Conservation (phyloP, 2,888 invertebrate species). For the Netelia virgata region DNA sequence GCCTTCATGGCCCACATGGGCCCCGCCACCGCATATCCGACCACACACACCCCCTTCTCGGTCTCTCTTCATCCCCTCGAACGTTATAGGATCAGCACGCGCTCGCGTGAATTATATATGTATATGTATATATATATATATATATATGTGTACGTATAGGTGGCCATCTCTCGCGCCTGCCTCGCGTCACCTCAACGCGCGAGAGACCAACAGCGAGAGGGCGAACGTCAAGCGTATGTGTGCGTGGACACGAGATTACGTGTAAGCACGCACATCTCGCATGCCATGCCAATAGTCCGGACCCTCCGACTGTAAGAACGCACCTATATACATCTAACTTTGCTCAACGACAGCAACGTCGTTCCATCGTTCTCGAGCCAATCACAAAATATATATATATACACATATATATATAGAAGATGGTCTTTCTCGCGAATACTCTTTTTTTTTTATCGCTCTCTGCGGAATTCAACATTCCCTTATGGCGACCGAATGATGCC, state of each 20-base stretch:
- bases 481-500: not conserved
- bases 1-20: constrained; percentile 43
- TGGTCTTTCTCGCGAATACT: not conserved
- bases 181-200: constrained; percentile 54
- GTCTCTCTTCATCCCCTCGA: constrained; percentile 11
- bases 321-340: constrained; percentile 10
- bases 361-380: not conserved
- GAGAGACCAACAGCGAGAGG: not conserved
- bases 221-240: constrained; percentile 35
- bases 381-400: constrained; percentile 12
- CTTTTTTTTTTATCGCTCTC: not conserved
- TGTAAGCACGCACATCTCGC: constrained; percentile 60
- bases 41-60: not conserved
- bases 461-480: not conserved
- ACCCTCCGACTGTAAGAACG: constrained; percentile 4
- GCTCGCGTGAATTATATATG: constrained; percentile 45
- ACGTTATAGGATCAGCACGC: constrained; percentile 32
- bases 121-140: not conserved
- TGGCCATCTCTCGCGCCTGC: constrained; percentile 51
- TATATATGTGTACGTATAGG: constrained; percentile 4
- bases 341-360: constrained; percentile 10
- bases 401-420: not conserved
- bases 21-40: constrained; percentile 21
- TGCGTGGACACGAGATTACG: constrained; percentile 56
- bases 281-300: constrained; percentile 34